A percentile compares a stretch with the other conserved stretches of the same genome.
phyloP scores from a whole-genome alignment of 2,888 invertebrate species.

The Amitus sp. region DNA sequence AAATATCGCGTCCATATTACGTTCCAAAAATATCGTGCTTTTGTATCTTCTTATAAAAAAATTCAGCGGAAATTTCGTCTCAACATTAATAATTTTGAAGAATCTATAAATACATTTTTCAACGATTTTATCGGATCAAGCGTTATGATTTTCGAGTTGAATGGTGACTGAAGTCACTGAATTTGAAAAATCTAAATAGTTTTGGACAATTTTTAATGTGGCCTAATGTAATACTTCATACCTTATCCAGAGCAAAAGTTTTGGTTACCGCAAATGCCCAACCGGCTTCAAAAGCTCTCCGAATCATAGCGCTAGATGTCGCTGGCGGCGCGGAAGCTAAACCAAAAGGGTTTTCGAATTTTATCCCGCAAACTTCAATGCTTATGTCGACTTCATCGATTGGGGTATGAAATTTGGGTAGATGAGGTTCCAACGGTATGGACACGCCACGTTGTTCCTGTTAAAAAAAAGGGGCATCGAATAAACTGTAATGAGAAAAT shows the following conservation, averaged over 20 bases:
- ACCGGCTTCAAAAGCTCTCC: conserved; percentile 93
- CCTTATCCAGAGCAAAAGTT: conserved; percentile 95
- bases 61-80: no score
- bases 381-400: conserved; percentile 95
- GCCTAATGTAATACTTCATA: no score
- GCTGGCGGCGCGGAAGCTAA: conserved; percentile 97
- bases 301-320: conserved; percentile 93
- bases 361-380: conserved; percentile 91
- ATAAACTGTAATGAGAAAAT: no score
- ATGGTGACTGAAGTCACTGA: no score
- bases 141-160: no score
- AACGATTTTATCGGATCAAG: no score
- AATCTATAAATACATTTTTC: no score
- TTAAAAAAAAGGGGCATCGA: conserved; percentile 4
- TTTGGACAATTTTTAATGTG: no score
- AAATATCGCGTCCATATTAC: no score
- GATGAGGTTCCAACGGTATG: conserved; percentile 73
- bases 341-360: conserved; percentile 97
- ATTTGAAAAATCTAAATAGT: no score
- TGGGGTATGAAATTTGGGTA: conserved; percentile 92
- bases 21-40: no score
- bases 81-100: background rate
- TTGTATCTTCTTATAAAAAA: no score
- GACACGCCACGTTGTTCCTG: conserved; percentile 67
- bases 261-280: conserved; percentile 99